Base-by-base conservation (phyloP, 2,113 vertebrate species). In the Ictalurus furcatus region DNA sequence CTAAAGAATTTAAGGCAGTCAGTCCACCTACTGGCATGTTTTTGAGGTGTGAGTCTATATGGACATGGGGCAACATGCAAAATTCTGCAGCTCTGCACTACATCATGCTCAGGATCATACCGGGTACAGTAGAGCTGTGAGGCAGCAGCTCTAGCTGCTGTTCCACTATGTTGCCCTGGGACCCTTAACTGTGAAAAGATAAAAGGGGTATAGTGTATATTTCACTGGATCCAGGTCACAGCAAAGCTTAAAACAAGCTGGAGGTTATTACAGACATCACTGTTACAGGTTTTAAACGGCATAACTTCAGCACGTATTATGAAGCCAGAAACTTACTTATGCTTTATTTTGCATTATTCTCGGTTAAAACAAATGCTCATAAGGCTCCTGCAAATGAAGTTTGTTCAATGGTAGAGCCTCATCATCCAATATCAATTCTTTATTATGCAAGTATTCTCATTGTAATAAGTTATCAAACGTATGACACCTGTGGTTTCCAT, bases 171-270 rank as follows among this genome's bases (percentile, higher is more conserved):
- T 56, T 81, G 78, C 16, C 28, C 58, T 65, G 16, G 73, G 59
- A 44, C 74, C 16, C 52, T 52, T 52, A 87, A 79, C 86, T 54
- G 86, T 67, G 86, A 80, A 81, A 28, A 52, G 76, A 34, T 34
- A 40, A 71, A 71, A 34, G 48, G 14, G 17, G 78, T 28, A 37
- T 9, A 52, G 9, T 52, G 8, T 52, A n/a, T 11, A 85, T 69
- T 67, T 85, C 40, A 52, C 21, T 19, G 28, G 44, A 81, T 48
- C 59, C 61, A 67, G 34, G n/a, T 59, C 30, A 59, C 56, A 13
- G 19, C 30, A 13, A 4, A 61, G 30, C 80, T 83, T 61, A 25
- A 34, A 59, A 7, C 17, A 23, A 61, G 19, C 28, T 34, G 80
- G 3, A 61, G 30, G 3, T 83, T 59, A 37, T 21, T 56, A 71